These are phyloP conservation scores for Prenolepis imparis DNA, from an alignment of 2,888 invertebrate genomes.

Conservation along the genomic window DNA sequence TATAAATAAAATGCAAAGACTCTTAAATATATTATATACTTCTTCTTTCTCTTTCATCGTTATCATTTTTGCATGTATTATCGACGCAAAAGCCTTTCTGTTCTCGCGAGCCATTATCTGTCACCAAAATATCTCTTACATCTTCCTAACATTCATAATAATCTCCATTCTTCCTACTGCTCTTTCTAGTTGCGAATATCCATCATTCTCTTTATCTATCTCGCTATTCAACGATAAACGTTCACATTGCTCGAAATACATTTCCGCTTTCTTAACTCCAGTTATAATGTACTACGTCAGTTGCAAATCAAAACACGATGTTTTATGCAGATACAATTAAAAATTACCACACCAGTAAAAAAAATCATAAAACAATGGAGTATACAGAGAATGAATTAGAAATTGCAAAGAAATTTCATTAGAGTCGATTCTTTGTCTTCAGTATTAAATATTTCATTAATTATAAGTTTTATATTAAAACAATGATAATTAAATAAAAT, in stretches of 20 bases:
- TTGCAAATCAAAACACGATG: slow-evolving; percentile 23
- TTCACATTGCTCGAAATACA: slow-evolving; percentile 25
- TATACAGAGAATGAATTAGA: neutral
- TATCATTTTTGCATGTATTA: slow-evolving; percentile 53
- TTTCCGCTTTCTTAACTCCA: slow-evolving; percentile 32
- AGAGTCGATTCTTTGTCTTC: neutral
- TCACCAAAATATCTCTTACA: slow-evolving; percentile 64
- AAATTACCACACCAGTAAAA: neutral
- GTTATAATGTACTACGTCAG: neutral
- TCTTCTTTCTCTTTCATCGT: slow-evolving; percentile 50
- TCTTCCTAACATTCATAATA: slow-evolving; percentile 56
- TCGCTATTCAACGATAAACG: slow-evolving; percentile 29
- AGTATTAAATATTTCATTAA: slow-evolving; percentile 7
- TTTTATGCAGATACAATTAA: slow-evolving; percentile 40
- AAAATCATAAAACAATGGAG: neutral
- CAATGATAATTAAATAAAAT: neutral
- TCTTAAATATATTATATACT: neutral
- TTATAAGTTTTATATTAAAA: neutral
- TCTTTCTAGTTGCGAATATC: slow-evolving; percentile 9
- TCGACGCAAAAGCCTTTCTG: slow-evolving; percentile 29
- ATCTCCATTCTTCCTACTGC: neutral
- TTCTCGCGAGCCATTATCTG: slow-evolving; percentile 66
- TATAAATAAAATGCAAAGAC: slow-evolving; percentile 13
- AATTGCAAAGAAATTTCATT: neutral
- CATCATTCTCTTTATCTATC: slow-evolving; percentile 23